Conservation (phyloP, 2,888 invertebrate species). For the Cheilosia impressa region DNA sequence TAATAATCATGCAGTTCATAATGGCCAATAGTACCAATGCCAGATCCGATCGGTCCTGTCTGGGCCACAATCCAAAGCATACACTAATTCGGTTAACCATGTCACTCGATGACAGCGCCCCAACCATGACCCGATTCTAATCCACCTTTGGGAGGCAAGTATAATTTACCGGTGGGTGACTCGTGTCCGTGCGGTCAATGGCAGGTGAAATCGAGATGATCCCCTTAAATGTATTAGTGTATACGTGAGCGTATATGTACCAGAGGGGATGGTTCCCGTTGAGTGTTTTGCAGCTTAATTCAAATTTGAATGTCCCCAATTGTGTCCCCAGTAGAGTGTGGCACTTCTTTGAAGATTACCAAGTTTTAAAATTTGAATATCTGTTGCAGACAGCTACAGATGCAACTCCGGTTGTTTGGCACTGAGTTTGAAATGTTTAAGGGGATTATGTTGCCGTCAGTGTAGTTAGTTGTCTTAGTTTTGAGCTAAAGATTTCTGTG, state of each 20-base stretch:
- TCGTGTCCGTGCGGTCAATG: constrained; percentile 28
- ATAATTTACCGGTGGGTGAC: constrained; percentile 40
- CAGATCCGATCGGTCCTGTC: not conserved
- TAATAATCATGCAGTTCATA: constrained; percentile 28
- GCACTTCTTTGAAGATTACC: constrained; percentile 14
- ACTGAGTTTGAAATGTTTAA: constrained; percentile 8
- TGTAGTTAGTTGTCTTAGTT: not conserved
- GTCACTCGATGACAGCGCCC: constrained; percentile 43
- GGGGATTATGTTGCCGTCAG: constrained; percentile 7
- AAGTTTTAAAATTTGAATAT: constrained; percentile 14
- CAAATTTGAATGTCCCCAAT: constrained; percentile 13
- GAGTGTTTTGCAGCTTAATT: constrained; percentile 12
- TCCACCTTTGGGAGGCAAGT: constrained; percentile 30
- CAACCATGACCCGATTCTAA: constrained; percentile 24
- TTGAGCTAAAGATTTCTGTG: not conserved
- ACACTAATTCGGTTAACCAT: constrained; percentile 63
- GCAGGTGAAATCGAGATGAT: constrained; percentile 24
- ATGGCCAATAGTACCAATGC: not conserved
- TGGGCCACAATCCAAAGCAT: not conserved
- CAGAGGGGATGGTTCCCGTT: not conserved
- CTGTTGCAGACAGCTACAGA: not conserved
- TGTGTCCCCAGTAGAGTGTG: constrained; percentile 11
- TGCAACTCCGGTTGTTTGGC: not conserved
- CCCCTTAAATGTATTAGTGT: not conserved
- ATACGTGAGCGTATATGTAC: not conserved